Evolutionary conservation across 2,113 vertebrate species (phyloP).

Genomic region (Podiceps cristatus): DNA sequence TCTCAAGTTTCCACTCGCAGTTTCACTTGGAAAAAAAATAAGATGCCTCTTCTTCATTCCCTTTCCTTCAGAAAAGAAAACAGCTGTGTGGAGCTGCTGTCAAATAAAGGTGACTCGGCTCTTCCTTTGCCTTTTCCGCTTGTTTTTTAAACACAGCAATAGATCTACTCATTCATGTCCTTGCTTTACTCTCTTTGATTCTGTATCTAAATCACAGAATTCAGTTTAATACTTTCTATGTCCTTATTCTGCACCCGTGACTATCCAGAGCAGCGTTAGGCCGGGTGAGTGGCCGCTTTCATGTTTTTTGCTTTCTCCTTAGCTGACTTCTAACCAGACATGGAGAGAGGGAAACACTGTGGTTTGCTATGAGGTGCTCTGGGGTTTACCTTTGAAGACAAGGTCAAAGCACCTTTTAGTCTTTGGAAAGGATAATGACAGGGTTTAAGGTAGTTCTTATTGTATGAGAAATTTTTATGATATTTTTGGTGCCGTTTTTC

Average conservation of each 20-base stretch:
- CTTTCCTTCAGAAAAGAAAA: constrained; percentile 1
- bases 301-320: not conserved
- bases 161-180: not conserved
- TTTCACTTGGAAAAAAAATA: not conserved
- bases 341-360: not conserved
- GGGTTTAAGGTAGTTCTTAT: not conserved
- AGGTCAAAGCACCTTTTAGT: not conserved
- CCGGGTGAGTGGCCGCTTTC: not conserved
- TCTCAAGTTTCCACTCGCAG: constrained; percentile 51
- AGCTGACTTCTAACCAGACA: not conserved
- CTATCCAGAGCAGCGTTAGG: not conserved
- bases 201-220: not conserved
- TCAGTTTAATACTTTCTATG: not conserved
- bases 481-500: not conserved
- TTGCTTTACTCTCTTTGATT: not conserved
- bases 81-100: not conserved
- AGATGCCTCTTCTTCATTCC: not conserved
- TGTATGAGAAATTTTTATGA: not conserved
- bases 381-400: constrained; percentile 8
- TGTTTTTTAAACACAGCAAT: not conserved
- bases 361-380: not conserved
- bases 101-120: not conserved
- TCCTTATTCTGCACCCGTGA: not conserved
- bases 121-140: not conserved
- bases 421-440: not conserved